Base-by-base conservation (phyloP, 2,797 vertebrate species). In the Myioborus miniatus region DNA sequence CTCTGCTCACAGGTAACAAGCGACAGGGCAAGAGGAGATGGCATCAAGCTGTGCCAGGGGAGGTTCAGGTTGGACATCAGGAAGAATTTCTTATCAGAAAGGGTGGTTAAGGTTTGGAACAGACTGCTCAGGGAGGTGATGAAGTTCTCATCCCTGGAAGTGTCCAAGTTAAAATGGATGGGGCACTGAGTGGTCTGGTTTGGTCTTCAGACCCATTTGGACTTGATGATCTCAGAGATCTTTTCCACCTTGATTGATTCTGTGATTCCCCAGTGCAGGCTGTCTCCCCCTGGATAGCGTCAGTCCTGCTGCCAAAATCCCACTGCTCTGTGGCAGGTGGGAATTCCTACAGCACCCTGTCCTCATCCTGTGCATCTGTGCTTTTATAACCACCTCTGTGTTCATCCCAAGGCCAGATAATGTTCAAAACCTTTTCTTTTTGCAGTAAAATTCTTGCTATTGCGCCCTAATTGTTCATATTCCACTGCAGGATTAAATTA, bases 331-430 rank as follows among this genome's bases (percentile, higher is more conserved):
- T 44, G 43, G 17, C 12, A 12, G 43, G 4, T 37, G 47, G 84
- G n/a, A 65, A 13, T 83, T 85, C 7, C 7, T 22, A 7, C 27
- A 10, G 1, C 10, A 13, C 12, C 29, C 3, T 15, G 11, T 27
- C 9, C 21, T 55, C 46, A 11, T 11, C 39, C 44, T 29, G 4
- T 11, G 15, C 5, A 1, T 41, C 19, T 44, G 2, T 32, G 32
- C 18, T 0, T 46, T 46, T 53, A 3, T 10, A 12, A 10, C 3
- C 32, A 18, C 4, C 0, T 4, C 0, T 29, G 8, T 27, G 19
- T 21, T 34, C 5, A 2, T 30, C 68, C 19, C 1, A 0, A 68
- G 4, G 7, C 13, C 11, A 0, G 34, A 11, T 63, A 29, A 50
- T n/a, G 1, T 41, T 12, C 22, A 10, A 2, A 10, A 1, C 2